These are phyloP conservation scores for Goniozus legneri DNA, from an alignment of 1,140 invertebrate genomes.

Conservation along the genomic window DNA sequence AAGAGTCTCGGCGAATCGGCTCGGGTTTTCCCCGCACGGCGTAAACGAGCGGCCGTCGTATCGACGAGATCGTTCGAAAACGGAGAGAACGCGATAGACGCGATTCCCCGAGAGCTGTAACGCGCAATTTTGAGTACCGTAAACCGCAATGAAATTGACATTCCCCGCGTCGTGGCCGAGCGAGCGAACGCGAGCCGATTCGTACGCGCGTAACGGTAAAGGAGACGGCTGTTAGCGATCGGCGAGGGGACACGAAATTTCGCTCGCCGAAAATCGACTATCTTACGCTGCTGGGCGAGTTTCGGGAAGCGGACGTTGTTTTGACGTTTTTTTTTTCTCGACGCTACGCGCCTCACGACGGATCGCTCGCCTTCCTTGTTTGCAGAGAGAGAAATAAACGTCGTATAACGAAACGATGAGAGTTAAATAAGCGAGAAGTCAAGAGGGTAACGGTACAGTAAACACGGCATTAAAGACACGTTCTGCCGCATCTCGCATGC, in stretches of 20 bases:
- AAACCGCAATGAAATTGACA: slow-evolving; percentile 48
- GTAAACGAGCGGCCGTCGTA: neutral
- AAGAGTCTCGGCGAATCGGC: neutral
- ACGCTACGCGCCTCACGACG: slow-evolving; percentile 6
- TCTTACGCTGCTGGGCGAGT: neutral
- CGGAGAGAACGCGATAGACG: neutral
- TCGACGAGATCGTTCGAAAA: slow-evolving; percentile 7
- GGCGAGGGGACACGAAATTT: slow-evolving; percentile 26
- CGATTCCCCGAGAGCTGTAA: slow-evolving; percentile 27
- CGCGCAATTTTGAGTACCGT: slow-evolving; percentile 45
- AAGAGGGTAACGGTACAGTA: no score
- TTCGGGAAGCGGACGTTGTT: neutral
- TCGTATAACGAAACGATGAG: slow-evolving; percentile 9
- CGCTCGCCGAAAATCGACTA: neutral
- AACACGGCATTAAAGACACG: neutral
- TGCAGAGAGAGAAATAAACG: neutral
- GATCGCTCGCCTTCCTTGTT: no score
- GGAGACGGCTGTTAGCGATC: slow-evolving; percentile 35
- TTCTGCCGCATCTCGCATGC: slow-evolving; percentile 1
- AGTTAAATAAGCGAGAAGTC: no score
- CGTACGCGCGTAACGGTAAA: slow-evolving; percentile 44
- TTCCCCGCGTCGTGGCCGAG: no score
- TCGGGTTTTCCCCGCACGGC: neutral
- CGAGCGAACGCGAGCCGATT: slow-evolving; percentile 42
- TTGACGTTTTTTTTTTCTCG: neutral